A percentile compares a stretch with the other conserved stretches of the same genome.
Conservation (phyloP, 2,113 vertebrate species). For the Limnothrissa miodon region DNA sequence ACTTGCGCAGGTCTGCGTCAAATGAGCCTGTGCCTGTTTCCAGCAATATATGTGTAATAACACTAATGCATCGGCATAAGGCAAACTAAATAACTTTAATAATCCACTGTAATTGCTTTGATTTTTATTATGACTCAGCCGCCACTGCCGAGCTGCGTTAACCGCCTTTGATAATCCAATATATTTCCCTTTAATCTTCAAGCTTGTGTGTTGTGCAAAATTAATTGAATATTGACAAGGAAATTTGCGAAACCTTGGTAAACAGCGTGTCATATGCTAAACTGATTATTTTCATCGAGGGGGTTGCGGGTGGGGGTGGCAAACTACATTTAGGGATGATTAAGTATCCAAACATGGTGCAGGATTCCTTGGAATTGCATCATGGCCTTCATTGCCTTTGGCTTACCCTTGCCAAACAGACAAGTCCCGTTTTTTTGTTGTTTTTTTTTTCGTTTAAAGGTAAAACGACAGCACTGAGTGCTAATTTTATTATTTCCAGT, state of each 20-base stretch:
- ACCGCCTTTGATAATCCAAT: slow-evolving; percentile 72
- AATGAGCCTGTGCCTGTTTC: slow-evolving; percentile 28
- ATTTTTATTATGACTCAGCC: slow-evolving; percentile 70
- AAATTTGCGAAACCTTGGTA: slow-evolving; percentile 68
- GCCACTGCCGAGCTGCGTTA: slow-evolving; percentile 63
- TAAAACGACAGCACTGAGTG: not conserved
- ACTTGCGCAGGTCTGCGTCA: not conserved
- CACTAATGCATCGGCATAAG: slow-evolving; percentile 56
- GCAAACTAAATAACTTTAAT: slow-evolving; percentile 68
- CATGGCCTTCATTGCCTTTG: slow-evolving; percentile 6
- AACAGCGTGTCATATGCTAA: slow-evolving; percentile 72
- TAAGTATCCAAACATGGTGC: slow-evolving; percentile 34
- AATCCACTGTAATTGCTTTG: slow-evolving; percentile 71
- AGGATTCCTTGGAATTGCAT: slow-evolving; percentile 5
- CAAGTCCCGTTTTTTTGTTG: not conserved
- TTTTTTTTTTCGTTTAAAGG: not conserved
- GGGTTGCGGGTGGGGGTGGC: slow-evolving; percentile 31
- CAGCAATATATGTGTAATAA: slow-evolving; percentile 67
- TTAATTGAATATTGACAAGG: slow-evolving; percentile 76
- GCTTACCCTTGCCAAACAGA: not conserved
- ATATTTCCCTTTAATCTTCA: slow-evolving; percentile 79
- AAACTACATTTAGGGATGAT: slow-evolving; percentile 36
- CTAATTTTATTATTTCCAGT: not conserved
- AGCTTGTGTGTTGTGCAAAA: slow-evolving; percentile 70
- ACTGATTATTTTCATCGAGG: slow-evolving; percentile 60